Conservation (phyloP, 2,113 vertebrate species). For the Paedocypris sp. region DNA sequence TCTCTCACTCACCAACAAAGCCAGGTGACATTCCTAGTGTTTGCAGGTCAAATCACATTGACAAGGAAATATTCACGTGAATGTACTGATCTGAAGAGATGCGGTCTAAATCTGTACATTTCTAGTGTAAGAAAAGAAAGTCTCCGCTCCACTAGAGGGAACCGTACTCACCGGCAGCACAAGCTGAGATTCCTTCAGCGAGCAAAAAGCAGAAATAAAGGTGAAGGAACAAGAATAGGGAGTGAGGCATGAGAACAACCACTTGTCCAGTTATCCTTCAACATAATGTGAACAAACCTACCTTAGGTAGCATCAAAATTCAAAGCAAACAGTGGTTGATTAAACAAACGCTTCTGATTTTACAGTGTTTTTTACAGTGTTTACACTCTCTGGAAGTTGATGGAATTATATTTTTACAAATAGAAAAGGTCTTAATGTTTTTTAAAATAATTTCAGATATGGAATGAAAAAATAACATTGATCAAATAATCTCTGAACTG, state of each 20-base stretch:
- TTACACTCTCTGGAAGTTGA: too few relatives aligned
- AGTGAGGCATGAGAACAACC: neutral
- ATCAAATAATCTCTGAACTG: too few relatives aligned
- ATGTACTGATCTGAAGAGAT: neutral
- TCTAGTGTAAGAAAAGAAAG: neutral
- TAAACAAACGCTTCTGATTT: too few relatives aligned
- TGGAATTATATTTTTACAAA: too few relatives aligned
- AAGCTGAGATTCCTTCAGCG: slow-evolving; percentile 36
- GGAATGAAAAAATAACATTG: too few relatives aligned
- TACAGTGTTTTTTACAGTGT: too few relatives aligned
- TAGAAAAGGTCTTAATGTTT: too few relatives aligned
- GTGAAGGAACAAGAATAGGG: neutral
- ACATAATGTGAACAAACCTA: too few relatives aligned
- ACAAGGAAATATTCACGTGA: neutral
- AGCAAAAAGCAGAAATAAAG: slow-evolving; percentile 18
- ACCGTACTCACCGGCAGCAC: slow-evolving; percentile 32
- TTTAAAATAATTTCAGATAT: too few relatives aligned
- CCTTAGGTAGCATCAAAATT: too few relatives aligned
- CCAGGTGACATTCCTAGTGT: slow-evolving; percentile 34
- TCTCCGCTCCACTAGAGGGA: slow-evolving; percentile 7
- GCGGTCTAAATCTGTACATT: neutral
- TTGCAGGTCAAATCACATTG: slow-evolving; percentile 15
- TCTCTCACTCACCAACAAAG: slow-evolving; percentile 33
- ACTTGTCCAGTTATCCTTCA: too few relatives aligned
- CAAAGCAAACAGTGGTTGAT: too few relatives aligned